These are phyloP conservation scores for Procambarus clarkii DNA, from an alignment of 1,140 invertebrate species.

Conservation along the genomic window DNA sequence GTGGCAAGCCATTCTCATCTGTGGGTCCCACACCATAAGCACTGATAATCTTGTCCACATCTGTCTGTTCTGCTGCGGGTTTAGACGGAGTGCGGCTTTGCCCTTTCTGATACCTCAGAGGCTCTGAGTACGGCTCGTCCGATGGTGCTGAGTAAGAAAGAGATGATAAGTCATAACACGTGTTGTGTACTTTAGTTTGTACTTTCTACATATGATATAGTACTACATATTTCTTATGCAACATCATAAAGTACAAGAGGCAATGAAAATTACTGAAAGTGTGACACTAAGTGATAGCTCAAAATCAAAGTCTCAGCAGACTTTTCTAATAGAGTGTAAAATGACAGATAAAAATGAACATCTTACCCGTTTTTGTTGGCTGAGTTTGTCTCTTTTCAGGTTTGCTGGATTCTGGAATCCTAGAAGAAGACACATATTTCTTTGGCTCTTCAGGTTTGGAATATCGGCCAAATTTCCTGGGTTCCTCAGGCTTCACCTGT, in stretches of 20 bases:
- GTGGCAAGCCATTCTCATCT: slow-evolving; percentile 85
- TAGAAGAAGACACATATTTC: slow-evolving; percentile 2
- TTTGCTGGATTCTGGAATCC: background rate
- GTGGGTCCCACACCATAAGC: slow-evolving; percentile 88
- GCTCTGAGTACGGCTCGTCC: slow-evolving; percentile 58
- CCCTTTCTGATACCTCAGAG: slow-evolving; percentile 69
- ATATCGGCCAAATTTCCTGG: background rate
- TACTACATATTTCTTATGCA: no score
- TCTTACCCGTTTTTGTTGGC: slow-evolving; percentile 18
- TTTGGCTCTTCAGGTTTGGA: background rate
- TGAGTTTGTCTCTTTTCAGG: background rate
- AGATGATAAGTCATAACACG: background rate
- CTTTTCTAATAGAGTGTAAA: no score
- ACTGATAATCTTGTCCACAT: slow-evolving; percentile 82
- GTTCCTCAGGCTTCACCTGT: background rate
- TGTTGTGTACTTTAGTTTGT: no score
- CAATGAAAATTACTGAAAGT: no score
- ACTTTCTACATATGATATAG: no score
- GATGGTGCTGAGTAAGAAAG: background rate
- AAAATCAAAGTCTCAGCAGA: no score
- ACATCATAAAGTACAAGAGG: no score
- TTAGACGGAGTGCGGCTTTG: slow-evolving; percentile 74
- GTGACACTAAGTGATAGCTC: no score
- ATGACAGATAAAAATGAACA: background rate
- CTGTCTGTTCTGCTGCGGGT: slow-evolving; percentile 74